These are phyloP conservation scores for Tridacna crocea DNA, from an alignment of 2,888 invertebrate species.

Conservation along the genomic window DNA sequence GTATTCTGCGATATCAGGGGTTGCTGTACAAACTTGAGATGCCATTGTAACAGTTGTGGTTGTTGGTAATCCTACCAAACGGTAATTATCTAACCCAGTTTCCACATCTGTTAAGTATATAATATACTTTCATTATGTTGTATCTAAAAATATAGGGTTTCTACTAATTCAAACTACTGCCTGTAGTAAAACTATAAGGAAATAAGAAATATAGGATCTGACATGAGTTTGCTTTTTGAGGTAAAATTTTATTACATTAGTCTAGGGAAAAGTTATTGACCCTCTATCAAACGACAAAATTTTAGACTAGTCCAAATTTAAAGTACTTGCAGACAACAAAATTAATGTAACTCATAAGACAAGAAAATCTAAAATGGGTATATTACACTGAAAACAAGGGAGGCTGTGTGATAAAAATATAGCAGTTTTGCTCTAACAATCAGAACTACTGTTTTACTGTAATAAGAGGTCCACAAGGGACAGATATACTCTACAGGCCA, in stretches of 20 bases:
- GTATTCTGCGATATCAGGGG: slow-evolving; percentile 41
- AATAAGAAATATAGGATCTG: not conserved
- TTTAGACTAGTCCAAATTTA: too few species aligned
- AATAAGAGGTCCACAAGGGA: not conserved
- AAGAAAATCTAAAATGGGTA: too few species aligned
- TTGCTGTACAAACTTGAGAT: slow-evolving; percentile 40
- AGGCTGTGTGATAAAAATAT: too few species aligned
- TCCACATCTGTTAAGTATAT: slow-evolving; percentile 22
- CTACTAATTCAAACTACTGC: not conserved
- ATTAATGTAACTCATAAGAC: too few species aligned
- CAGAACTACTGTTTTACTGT: not conserved
- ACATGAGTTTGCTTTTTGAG: not conserved
- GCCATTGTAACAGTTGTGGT: not conserved
- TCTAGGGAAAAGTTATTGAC: too few species aligned
- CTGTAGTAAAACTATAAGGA: not conserved
- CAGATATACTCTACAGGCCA: not conserved
- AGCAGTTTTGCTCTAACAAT: not conserved
- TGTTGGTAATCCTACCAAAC: slow-evolving; percentile 32
- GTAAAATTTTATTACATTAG: too few species aligned
- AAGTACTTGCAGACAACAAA: too few species aligned
- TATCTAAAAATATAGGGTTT: not conserved
- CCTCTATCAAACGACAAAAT: too few species aligned
- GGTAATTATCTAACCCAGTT: slow-evolving; percentile 28
- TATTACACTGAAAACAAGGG: too few species aligned
- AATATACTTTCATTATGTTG: too few species aligned